Evolutionary conservation across 2,113 vertebrate species (phyloP).

Genomic region (Telmatochromis bifrenatus): DNA sequence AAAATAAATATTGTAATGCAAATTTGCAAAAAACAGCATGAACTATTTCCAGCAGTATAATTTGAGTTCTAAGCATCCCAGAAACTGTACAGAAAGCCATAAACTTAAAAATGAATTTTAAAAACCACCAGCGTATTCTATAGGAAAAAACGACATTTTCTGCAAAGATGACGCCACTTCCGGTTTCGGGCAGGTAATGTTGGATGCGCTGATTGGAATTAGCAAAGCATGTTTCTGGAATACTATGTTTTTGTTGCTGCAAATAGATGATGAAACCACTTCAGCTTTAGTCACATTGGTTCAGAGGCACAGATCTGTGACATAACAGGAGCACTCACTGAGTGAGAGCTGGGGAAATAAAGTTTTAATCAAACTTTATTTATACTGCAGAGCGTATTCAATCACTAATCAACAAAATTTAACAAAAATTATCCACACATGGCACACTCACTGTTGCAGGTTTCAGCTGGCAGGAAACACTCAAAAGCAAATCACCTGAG

Average conservation of each 20-base stretch:
- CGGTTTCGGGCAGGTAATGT: not conserved
- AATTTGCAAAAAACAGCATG: not conserved
- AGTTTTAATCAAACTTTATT: not conserved
- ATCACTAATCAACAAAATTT: not conserved
- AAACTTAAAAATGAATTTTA: not conserved
- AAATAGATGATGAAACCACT: not conserved
- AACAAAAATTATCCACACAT: not conserved
- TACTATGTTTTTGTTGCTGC: not conserved
- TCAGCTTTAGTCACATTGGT: not conserved
- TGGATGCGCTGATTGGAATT: not conserved
- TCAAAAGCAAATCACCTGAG: not conserved
- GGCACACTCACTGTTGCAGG: not conserved
- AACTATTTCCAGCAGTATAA: not conserved
- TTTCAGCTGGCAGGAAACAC: not conserved
- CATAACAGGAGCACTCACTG: not conserved
- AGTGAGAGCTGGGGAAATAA: not conserved
- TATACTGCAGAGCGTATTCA: not conserved
- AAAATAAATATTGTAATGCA: not conserved
- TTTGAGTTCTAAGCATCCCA: not conserved
- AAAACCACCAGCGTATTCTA: not conserved
- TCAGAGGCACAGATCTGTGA: not conserved
- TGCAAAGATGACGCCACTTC: not conserved
- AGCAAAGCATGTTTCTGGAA: not conserved
- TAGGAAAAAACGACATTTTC: not conserved
- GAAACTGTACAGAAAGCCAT: not conserved